phyloP scores from a whole-genome alignment of 2,888 invertebrate species.

The Hipparchia sbordonii region DNA sequence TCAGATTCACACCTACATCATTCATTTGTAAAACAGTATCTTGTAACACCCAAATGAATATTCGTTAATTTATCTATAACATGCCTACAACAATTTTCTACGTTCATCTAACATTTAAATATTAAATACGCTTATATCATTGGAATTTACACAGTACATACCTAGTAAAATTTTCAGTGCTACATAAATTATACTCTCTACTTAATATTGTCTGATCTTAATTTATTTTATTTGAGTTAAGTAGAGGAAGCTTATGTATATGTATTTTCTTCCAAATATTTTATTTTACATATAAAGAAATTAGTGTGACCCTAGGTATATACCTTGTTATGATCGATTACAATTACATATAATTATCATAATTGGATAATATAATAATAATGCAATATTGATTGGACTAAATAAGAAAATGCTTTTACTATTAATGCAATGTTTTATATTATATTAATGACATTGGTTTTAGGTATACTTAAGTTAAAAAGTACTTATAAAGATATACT shows the following conservation, averaged over 20 bases:
- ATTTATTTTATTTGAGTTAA: not conserved
- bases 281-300: not conserved
- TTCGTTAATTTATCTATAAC: slow-evolving; percentile 13
- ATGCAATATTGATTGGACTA: not conserved
- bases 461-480: no score
- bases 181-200: not conserved
- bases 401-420: not conserved
- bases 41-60: not conserved
- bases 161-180: not conserved
- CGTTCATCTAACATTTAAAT: slow-evolving; percentile 14
- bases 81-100: slow-evolving; percentile 10
- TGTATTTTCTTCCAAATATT: not conserved
- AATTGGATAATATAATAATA: not conserved
- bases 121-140: slow-evolving; percentile 13
- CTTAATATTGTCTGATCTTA: not conserved
- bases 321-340: not conserved
- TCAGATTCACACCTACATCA: not conserved
- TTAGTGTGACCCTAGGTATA: not conserved
- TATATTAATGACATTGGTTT: no score
- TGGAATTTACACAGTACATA: not conserved
- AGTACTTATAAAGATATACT: not conserved
- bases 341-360: not conserved
- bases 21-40: not conserved
- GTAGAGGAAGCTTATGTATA: not conserved
- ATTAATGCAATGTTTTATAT: not conserved